Conservation (phyloP, 2,113 vertebrate species). For the Trichechus manatus region DNA sequence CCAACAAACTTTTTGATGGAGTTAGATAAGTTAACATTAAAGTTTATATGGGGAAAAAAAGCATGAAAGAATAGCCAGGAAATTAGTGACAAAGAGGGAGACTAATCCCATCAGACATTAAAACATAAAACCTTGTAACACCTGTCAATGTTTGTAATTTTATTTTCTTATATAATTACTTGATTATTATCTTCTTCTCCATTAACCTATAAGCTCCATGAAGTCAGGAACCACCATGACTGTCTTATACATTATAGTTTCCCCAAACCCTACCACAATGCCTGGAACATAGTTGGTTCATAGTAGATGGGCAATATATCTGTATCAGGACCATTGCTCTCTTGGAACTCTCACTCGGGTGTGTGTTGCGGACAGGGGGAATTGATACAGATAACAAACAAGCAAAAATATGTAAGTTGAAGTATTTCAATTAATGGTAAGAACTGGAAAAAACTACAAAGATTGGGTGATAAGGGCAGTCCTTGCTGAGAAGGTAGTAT, state of each 20-base stretch:
- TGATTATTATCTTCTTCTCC: neutral
- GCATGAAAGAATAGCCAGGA: neutral
- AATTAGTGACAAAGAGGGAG: neutral
- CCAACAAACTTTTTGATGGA: neutral
- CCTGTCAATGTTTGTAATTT: constrained; percentile 12
- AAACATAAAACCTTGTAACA: neutral
- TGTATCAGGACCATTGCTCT: neutral
- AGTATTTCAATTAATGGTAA: constrained; percentile 11
- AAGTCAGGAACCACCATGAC: neutral
- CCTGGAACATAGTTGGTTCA: neutral
- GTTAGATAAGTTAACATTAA: neutral
- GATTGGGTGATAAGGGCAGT: neutral
- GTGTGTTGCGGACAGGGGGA: neutral
- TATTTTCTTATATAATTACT: neutral
- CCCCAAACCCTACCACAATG: neutral
- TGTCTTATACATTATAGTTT: neutral
- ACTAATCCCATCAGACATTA: neutral
- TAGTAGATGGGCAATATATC: neutral
- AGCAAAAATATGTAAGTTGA: constrained; percentile 14
- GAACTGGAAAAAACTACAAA: constrained; percentile 21
- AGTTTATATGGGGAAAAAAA: constrained; percentile 4
- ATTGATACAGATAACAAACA: neutral
- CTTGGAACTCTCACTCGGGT: neutral
- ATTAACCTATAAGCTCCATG: neutral
- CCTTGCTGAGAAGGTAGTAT: neutral